Conservation (phyloP, 2,113 vertebrate genomes). For the Zosterops lateralis region DNA sequence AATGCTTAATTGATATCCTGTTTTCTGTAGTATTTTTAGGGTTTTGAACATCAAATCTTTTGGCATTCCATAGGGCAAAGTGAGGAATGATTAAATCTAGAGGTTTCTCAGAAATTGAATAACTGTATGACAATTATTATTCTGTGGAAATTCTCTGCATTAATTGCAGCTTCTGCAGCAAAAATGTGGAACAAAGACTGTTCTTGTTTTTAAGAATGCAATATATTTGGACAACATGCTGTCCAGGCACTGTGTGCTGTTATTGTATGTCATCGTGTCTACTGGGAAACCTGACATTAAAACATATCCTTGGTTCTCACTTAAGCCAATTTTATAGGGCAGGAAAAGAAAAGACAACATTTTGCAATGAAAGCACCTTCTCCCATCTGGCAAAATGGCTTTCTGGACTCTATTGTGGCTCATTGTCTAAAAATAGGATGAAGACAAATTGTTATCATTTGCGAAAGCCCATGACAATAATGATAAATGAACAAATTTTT, state of each 20-base stretch:
- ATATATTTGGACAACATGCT: conserved; percentile 53
- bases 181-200: conserved; percentile 54
- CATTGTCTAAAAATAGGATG: conserved; percentile 99
- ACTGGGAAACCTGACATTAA: conserved; percentile 80
- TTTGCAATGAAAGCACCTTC: conserved; percentile 88
- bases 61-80: neutral
- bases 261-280: conserved; percentile 73
- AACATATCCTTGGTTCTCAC: conserved; percentile 84
- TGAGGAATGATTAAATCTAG: neutral
- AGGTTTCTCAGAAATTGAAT: neutral
- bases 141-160: conserved; percentile 16
- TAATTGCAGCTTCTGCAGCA: conserved; percentile 11
- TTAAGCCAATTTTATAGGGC: conserved; percentile 84
- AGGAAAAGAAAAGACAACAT: conserved; percentile 83
- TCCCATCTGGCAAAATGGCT: conserved; percentile 98
- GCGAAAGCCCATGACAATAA: conserved; percentile 99
- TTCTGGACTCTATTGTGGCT: conserved; percentile 93
- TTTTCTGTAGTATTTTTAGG: conserved; percentile 61
- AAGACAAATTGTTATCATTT: conserved; percentile 99
- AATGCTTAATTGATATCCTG: conserved; percentile 62
- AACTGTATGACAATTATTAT: neutral
- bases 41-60: conserved; percentile 63
- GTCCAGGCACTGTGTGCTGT: conserved; percentile 17
- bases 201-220: conserved; percentile 47
- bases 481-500: conserved; percentile 99